Evolutionary conservation across 2,797 vertebrate genomes (phyloP).

Genomic region (Molossus alvarezi): DNA sequence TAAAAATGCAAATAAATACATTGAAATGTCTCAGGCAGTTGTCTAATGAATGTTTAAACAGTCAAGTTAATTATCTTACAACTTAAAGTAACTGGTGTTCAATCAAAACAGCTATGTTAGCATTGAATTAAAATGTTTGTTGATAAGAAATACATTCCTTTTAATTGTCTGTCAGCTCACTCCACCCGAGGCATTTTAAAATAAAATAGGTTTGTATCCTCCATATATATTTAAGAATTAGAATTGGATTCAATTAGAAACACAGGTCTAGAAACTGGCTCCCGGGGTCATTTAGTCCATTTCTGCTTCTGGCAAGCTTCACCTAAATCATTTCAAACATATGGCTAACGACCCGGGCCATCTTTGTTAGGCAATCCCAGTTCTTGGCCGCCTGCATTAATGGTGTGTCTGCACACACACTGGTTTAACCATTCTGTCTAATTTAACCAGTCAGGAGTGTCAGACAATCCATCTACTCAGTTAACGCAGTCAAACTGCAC

Average conservation of each 20-base stretch:
- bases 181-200: conserved; percentile 67
- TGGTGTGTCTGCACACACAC: not conserved
- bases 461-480: conserved; percentile 5
- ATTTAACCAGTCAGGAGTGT: not conserved
- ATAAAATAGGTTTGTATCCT: conserved; percentile 52
- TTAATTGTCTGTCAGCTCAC: conserved; percentile 62
- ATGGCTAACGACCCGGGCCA: conserved; percentile 20
- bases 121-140: conserved; percentile 68
- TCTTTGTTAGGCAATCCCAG: not conserved
- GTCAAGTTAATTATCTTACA: conserved; percentile 78
- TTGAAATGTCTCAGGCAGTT: conserved; percentile 57
- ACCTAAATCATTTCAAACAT: conserved; percentile 56
- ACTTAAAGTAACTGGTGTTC: conserved; percentile 71
- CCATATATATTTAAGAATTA: conserved; percentile 60
- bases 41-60: conserved; percentile 74
- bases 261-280: not conserved
- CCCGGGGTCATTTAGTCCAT: conserved; percentile 58
- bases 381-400: conserved; percentile 8
- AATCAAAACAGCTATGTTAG: conserved; percentile 67
- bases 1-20: conserved; percentile 77
- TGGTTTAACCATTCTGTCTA: not conserved
- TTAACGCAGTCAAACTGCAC: not conserved
- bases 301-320: conserved; percentile 33
- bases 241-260: conserved; percentile 60
- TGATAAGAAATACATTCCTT: conserved; percentile 65